Evolutionary conservation across 1,140 invertebrate species (phyloP), one percentile per base, ranked within the genome.

Genomic region (Camponotus vicinus): DNA sequence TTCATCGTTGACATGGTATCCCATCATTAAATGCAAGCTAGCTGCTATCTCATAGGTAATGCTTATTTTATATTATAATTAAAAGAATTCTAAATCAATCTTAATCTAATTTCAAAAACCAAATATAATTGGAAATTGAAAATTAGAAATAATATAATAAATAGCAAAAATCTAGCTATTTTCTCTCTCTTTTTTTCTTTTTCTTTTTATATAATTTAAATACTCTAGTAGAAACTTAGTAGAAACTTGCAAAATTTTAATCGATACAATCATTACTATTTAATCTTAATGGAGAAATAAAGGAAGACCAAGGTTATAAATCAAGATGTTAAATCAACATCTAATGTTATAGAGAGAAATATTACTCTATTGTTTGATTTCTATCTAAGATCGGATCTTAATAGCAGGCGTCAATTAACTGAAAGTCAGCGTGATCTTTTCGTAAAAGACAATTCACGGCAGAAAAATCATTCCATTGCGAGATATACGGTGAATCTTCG

Each of bases 1-100:
- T 89, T 85, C 86, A 90, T 91, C 71, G 86, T 40, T 45, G 67
- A 87, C 82, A 75, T 78, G 76, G 70, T 89, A 82, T 66, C 63
- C 42, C 21, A 59, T 89, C 57, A 52, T 34, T 37, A 59, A 13
- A 77, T 49, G 69, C n/a, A 76, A 70, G 45, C 71, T 49, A 70
- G 45, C 71, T 49, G 61, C 73, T 84, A 66, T 45, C 40, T 75
- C 82, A 67, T 84, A 64, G 34, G 45, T n/a, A 37, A 49, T 21
- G 42, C 32, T 69, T 73, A 49, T 89, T 52, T 80, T 27, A 15
- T 55, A 18, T 70, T 21, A 34, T 7, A 21, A 61, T 55, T 52
- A 52, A 52, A 52, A 32, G 15, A 49, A 78, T 45, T 66, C 5
- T 27, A 5, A 13, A 42, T 59, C 34, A 15, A 45, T 21, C n/a